A percentile compares a stretch with the other conserved stretches of the same genome.
Conservation (phyloP, 2,797 vertebrate species). For the Pangasius mekongensis region DNA sequence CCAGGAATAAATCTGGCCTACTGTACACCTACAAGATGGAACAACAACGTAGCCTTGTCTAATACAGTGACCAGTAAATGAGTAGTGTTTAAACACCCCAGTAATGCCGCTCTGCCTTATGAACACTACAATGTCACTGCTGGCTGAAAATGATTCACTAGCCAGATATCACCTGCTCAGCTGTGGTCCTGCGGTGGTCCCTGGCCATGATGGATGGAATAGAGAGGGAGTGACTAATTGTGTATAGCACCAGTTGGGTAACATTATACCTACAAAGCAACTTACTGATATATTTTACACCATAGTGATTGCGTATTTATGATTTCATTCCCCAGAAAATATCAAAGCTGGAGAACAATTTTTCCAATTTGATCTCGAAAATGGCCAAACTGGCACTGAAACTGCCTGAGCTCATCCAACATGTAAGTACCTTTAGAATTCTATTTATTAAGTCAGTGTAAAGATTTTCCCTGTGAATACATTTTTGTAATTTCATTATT, state of each 20-base stretch:
- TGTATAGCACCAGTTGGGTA: neutral
- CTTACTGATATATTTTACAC: neutral
- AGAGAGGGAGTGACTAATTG: neutral
- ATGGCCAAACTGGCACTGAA: constrained; percentile 68
- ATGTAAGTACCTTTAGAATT: constrained; percentile 56
- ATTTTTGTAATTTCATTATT: neutral
- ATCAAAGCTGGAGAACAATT: constrained; percentile 24
- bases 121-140: no score
- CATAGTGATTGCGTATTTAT: constrained; percentile 2
- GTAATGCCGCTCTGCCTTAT: neutral
- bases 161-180: neutral
- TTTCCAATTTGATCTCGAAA: constrained; percentile 55
- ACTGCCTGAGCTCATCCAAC: constrained; percentile 54
- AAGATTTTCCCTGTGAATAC: neutral
- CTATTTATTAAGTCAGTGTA: neutral
- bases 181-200: neutral
- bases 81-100: neutral
- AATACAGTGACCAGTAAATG: neutral
- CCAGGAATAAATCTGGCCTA: neutral
- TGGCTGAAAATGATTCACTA: neutral
- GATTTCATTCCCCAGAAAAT: constrained; percentile 38
- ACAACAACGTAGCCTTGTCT: neutral
- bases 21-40: neutral
- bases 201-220: neutral
- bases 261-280: neutral